Conservation (phyloP, 2,888 invertebrate species). For the Atrina japonica region DNA sequence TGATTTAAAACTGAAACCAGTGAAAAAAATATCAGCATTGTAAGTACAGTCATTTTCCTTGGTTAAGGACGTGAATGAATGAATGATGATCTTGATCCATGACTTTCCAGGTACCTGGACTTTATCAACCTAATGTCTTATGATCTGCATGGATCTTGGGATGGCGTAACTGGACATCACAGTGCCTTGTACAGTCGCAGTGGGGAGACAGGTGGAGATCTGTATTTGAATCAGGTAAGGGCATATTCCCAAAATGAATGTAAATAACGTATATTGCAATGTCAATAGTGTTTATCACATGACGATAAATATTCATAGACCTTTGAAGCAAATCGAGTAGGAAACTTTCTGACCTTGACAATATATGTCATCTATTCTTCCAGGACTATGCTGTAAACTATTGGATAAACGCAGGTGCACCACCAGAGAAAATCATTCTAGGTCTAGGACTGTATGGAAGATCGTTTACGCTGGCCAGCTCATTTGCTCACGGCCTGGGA, state of each 20-base stretch:
- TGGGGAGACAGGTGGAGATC: conserved; percentile 44
- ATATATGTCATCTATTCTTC: neutral
- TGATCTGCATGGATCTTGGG: conserved; percentile 77
- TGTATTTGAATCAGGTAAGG: conserved; percentile 47
- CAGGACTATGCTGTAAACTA: conserved; percentile 34
- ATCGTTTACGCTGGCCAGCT: conserved; percentile 23
- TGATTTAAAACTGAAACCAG: too few species aligned
- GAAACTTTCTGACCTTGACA: too few species aligned
- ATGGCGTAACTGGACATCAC: conserved; percentile 70
- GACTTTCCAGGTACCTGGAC: conserved; percentile 63
- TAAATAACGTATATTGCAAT: too few species aligned
- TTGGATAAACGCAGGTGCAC: conserved; percentile 30
- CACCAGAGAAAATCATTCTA: conserved; percentile 28
- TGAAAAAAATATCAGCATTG: too few species aligned
- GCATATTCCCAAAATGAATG: too few species aligned
- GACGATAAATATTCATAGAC: too few species aligned
- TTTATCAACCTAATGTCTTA: conserved; percentile 73
- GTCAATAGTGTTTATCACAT: too few species aligned
- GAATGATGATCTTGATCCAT: neutral
- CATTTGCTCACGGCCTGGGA: too few species aligned
- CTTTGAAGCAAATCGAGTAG: too few species aligned
- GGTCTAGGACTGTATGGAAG: conserved; percentile 38
- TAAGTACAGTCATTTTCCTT: too few species aligned
- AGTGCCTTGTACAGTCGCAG: conserved; percentile 67
- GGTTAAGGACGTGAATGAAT: too few species aligned